Evolutionary conservation across 2,888 invertebrate genomes (phyloP).

Genomic region (Protodeltote pygarga): DNA sequence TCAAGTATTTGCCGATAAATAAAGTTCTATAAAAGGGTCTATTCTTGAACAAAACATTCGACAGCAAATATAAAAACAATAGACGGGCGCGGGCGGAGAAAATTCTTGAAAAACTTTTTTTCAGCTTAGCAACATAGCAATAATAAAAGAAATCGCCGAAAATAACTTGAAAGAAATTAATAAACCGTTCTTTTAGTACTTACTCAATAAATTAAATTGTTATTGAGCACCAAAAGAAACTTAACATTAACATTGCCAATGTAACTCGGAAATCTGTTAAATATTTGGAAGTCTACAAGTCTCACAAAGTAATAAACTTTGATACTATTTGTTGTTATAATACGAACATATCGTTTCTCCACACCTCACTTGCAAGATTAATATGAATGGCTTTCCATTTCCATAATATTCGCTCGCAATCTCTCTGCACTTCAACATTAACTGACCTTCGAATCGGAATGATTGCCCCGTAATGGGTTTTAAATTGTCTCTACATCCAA

Average conservation of each 20-base stretch:
- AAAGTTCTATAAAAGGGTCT: slow-evolving; percentile 16
- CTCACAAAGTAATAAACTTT: slow-evolving; percentile 5
- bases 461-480: slow-evolving; percentile 74
- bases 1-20: slow-evolving; percentile 21
- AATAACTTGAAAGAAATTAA: slow-evolving; percentile 19
- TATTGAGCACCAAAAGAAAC: too few species aligned
- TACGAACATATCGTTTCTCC: slow-evolving; percentile 1
- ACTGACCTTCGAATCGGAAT: slow-evolving; percentile 55
- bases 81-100: neutral
- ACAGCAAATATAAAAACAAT: slow-evolving; percentile 29
- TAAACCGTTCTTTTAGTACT: neutral
- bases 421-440: slow-evolving; percentile 41
- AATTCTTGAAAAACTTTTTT: slow-evolving; percentile 1
- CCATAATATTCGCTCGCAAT: slow-evolving; percentile 43
- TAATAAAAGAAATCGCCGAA: slow-evolving; percentile 6
- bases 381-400: slow-evolving; percentile 56
- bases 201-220: slow-evolving; percentile 4
- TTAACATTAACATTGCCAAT: too few species aligned
- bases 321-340: slow-evolving; percentile 14
- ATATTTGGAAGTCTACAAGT: too few species aligned
- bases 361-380: slow-evolving; percentile 49
- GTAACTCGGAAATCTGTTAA: too few species aligned
- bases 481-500: slow-evolving; percentile 69
- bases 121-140: neutral
- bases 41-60: slow-evolving; percentile 3